These are phyloP conservation scores for Drosophila sordidula DNA, from an alignment of 2,888 invertebrate genomes.

Conservation along the genomic window DNA sequence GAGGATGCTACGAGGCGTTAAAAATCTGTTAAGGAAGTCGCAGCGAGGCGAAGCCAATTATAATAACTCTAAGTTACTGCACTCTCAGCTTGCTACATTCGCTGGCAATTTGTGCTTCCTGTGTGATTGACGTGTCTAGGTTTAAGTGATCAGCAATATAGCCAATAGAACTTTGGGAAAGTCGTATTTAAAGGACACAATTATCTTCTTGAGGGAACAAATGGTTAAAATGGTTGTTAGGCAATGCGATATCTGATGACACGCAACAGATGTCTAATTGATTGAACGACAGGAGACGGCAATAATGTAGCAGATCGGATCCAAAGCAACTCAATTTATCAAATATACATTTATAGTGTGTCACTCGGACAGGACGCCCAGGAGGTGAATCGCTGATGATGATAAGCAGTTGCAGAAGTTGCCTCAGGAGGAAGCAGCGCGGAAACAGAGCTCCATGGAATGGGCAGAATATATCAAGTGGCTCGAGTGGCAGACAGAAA, in stretches of 20 bases:
- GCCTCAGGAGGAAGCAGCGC: constrained; percentile 18
- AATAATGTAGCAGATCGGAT: constrained; percentile 21
- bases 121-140: constrained; percentile 5
- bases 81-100: constrained; percentile 7
- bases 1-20: constrained; percentile 46
- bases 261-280: constrained; percentile 37
- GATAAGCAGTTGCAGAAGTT: constrained; percentile 35
- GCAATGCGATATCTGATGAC: background rate
- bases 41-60: constrained; percentile 33
- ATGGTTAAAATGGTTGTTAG: background rate
- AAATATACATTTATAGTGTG: constrained; percentile 66
- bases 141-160: background rate
- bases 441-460: background rate
- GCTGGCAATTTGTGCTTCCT: constrained; percentile 58
- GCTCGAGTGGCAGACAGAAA: constrained; percentile 25
- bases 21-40: constrained; percentile 42
- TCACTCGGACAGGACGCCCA: constrained; percentile 58
- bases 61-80: constrained; percentile 2
- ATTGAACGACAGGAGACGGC: constrained; percentile 62
- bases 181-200: too few species aligned
- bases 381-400: constrained; percentile 34
- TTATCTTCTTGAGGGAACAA: too few species aligned
- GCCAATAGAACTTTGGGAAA: too few species aligned
- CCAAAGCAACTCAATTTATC: constrained; percentile 60
- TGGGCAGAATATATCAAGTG: constrained; percentile 56